Conservation (phyloP, 1,140 invertebrate species). For the Acromyrmex heyeri region DNA sequence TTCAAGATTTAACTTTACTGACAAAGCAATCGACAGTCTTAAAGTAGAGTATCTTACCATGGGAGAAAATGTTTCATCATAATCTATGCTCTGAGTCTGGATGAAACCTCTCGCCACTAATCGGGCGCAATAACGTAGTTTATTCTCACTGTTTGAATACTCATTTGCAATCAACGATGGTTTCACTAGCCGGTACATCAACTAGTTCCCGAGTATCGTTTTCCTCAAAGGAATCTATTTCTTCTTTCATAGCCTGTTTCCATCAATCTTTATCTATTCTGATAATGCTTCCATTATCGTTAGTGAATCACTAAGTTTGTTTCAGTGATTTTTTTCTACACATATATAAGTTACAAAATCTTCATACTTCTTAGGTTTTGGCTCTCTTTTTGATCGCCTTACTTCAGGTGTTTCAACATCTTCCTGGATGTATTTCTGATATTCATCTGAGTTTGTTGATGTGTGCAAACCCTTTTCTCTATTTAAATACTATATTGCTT, state of each 20-base stretch:
- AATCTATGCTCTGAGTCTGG: background rate
- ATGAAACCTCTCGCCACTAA: background rate
- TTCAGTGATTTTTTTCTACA: background rate
- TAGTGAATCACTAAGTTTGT: background rate
- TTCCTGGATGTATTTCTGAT: no score
- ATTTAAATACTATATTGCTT: no score
- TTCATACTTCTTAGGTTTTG: no score
- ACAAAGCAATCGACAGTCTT: background rate
- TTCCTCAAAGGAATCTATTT: background rate
- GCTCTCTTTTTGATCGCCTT: no score
- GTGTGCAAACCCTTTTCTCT: no score
- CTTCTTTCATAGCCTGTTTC: background rate
- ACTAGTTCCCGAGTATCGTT: background rate
- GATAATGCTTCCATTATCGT: background rate
- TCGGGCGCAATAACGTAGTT: background rate
- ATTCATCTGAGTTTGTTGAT: no score
- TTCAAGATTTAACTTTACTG: background rate
- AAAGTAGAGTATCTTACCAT: background rate
- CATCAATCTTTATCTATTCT: background rate
- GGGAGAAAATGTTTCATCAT: constrained; percentile 77
- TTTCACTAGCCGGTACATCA: background rate
- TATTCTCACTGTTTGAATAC: background rate
- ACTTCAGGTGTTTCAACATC: no score
- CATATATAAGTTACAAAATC: background rate
- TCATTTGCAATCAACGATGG: background rate